Evolutionary conservation across 2,797 vertebrate species (phyloP).

Genomic region (Pipistrellus kuhlii): DNA sequence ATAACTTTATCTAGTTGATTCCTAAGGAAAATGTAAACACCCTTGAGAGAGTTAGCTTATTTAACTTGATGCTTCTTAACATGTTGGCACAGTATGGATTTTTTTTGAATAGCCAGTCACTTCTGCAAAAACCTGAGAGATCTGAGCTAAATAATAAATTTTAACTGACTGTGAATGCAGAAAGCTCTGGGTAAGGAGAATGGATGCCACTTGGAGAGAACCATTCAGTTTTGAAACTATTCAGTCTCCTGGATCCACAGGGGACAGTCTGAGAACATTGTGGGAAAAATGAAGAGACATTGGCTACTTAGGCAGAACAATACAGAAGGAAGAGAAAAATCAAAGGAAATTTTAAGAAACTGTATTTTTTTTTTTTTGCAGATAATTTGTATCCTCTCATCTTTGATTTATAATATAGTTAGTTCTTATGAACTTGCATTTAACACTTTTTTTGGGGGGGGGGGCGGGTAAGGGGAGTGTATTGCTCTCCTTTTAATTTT

Average conservation of each 20-base stretch:
- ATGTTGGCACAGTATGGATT: background rate
- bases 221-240: background rate
- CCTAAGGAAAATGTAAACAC: background rate
- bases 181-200: background rate
- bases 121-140: background rate
- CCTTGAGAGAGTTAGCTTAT: background rate
- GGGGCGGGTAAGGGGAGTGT: accelerated
- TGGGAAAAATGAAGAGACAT: background rate
- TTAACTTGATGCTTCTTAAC: background rate
- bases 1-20: slow-evolving; percentile 23
- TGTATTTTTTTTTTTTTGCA: background rate
- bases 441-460: background rate
- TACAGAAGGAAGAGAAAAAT: background rate
- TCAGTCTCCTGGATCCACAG: background rate
- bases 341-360: background rate
- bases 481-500: background rate
- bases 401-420: slow-evolving; percentile 17
- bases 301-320: background rate
- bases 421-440: slow-evolving; percentile 2
- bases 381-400: background rate
- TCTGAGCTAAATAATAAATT: background rate
- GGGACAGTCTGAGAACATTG: background rate
- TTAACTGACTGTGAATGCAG: background rate
- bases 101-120: slow-evolving; percentile 7
- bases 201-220: background rate